These are phyloP conservation scores for Speoplatyrhinus poulsoni DNA, from an alignment of 2,113 vertebrate species.

Conservation along the genomic window DNA sequence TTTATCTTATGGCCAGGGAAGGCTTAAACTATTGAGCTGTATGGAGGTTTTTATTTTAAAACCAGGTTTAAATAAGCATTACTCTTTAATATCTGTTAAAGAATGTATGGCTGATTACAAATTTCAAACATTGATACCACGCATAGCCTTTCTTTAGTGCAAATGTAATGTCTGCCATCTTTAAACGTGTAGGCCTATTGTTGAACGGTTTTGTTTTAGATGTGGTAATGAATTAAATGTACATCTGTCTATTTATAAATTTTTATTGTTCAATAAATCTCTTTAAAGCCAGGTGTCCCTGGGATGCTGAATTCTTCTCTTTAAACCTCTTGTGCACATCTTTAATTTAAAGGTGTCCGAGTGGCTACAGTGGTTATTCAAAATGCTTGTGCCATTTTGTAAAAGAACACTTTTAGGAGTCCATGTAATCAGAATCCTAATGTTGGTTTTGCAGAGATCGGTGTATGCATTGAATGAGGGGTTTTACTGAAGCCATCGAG, in stretches of 20 bases:
- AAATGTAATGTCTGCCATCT: slow-evolving; percentile 47
- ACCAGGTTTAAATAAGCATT: slow-evolving; percentile 77
- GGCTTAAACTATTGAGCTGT: slow-evolving; percentile 73
- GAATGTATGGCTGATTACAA: slow-evolving; percentile 62
- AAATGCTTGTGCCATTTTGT: slow-evolving; percentile 8
- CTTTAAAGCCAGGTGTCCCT: slow-evolving; percentile 30
- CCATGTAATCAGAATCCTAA: slow-evolving; percentile 33
- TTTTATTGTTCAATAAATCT: slow-evolving; percentile 68
- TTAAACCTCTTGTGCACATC: slow-evolving; percentile 30
- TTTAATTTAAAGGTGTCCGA: slow-evolving; percentile 30
- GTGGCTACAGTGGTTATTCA: slow-evolving; percentile 20
- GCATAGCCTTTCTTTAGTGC: slow-evolving; percentile 47
- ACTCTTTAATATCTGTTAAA: slow-evolving; percentile 75
- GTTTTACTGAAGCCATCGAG: slow-evolving; percentile 53
- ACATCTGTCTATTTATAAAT: slow-evolving; percentile 48
- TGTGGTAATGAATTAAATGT: slow-evolving; percentile 44
- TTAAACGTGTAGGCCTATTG: slow-evolving; percentile 1
- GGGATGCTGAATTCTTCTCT: slow-evolving; percentile 58
- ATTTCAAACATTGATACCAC: slow-evolving; percentile 13
- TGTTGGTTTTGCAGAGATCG: slow-evolving; percentile 35
- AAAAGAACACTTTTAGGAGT: slow-evolving; percentile 36
- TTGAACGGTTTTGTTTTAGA: slow-evolving; percentile 39
- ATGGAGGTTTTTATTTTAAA: slow-evolving; percentile 72
- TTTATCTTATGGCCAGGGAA: slow-evolving; percentile 67
- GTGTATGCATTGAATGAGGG: slow-evolving; percentile 53